Evolutionary conservation across 2,797 vertebrate genomes (phyloP).

Genomic region (Sebastes variabilis): DNA sequence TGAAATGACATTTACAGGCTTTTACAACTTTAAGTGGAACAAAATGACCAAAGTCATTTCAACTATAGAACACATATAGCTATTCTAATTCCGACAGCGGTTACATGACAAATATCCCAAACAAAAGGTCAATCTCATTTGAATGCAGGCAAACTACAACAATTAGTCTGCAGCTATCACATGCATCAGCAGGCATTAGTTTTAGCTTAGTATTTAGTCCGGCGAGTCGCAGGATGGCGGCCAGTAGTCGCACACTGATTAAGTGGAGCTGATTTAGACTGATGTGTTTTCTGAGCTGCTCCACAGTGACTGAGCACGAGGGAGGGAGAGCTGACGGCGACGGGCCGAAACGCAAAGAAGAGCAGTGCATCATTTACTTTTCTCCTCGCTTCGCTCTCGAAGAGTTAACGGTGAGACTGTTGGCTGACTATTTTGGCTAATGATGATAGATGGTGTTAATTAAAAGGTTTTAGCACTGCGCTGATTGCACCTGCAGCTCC

Average conservation of each 20-base stretch:
- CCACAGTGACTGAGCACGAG: conserved; percentile 59
- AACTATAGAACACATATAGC: conserved; percentile 17
- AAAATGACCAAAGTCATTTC: conserved; percentile 13
- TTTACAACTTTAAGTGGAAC: not conserved
- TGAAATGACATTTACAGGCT: not conserved
- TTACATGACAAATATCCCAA: conserved; percentile 53
- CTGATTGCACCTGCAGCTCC: conserved; percentile 82
- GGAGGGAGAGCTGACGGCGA: conserved; percentile 36
- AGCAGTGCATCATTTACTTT: conserved; percentile 70
- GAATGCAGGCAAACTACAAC: conserved; percentile 48
- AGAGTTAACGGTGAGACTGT: conserved; percentile 79
- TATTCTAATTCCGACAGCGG: conserved; percentile 25
- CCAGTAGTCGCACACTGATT: conserved; percentile 59
- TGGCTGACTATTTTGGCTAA: conserved; percentile 81
- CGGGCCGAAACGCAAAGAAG: conserved; percentile 40
- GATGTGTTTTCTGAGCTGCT: conserved; percentile 68
- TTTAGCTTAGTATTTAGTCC: conserved; percentile 54
- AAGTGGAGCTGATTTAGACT: conserved; percentile 70
- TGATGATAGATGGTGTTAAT: conserved; percentile 87
- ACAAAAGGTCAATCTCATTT: conserved; percentile 59
- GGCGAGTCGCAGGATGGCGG: conserved; percentile 32
- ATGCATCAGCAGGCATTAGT: conserved; percentile 65
- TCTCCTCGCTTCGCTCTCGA: conserved; percentile 62
- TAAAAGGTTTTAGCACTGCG: conserved; percentile 81
- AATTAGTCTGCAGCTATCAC: conserved; percentile 65